These are phyloP conservation scores for Drosophila bifasciata DNA, from an alignment of 1,140 invertebrate genomes.

Conservation along the genomic window DNA sequence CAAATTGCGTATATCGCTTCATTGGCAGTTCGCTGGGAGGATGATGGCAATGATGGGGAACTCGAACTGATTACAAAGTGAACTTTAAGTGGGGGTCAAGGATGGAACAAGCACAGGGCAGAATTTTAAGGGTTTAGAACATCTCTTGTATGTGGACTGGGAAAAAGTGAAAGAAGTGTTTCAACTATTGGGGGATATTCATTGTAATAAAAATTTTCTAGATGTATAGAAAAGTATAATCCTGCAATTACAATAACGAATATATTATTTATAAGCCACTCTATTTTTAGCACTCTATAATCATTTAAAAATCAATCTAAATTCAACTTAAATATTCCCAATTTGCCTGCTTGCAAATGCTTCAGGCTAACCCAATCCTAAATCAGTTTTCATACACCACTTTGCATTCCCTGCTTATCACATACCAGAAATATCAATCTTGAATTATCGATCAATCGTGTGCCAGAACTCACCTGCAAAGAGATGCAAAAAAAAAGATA, in stretches of 20 bases:
- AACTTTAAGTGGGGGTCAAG: slow-evolving; percentile 37
- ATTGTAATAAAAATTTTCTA: too few species aligned
- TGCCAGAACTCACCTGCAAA: slow-evolving; percentile 49
- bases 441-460: slow-evolving; percentile 16
- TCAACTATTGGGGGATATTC: neutral
- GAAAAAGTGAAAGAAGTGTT: neutral
- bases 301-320: too few species aligned
- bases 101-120: slow-evolving; percentile 9
- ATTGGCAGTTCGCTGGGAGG: slow-evolving; percentile 28
- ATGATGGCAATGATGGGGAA: slow-evolving; percentile 40
- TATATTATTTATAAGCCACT: too few species aligned
- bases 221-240: too few species aligned
- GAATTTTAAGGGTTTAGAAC: neutral
- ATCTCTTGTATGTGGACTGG: too few species aligned
- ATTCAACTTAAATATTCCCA: too few species aligned
- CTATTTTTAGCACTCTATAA: too few species aligned
- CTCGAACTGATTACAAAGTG: slow-evolving; percentile 45
- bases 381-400: too few species aligned
- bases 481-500: slow-evolving; percentile 18
- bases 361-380: too few species aligned
- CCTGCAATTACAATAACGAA: too few species aligned
- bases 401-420: slow-evolving; percentile 6
- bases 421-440: slow-evolving; percentile 1
- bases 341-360: too few species aligned
- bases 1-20: slow-evolving; percentile 59